Evolutionary conservation across 2,797 vertebrate species (phyloP).

Genomic region (Gymnodraco acuticeps): DNA sequence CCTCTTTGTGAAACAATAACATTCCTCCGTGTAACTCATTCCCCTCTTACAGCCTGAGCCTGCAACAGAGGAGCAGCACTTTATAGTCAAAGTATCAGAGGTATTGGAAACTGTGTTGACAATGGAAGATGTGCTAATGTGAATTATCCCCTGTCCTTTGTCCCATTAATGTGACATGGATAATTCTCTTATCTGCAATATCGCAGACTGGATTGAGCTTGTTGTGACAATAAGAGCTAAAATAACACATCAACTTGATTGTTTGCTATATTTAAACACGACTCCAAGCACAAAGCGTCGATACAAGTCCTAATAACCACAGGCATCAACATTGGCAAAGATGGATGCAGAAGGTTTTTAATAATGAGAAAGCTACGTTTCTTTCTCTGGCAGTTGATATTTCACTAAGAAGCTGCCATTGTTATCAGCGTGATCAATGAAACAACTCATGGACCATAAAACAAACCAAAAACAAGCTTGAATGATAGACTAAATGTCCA

Average conservation of each 20-base stretch:
- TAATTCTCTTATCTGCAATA: constrained; percentile 43
- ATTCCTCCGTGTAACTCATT: constrained; percentile 55
- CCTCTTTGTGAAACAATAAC: constrained; percentile 73
- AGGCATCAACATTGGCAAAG: constrained; percentile 50
- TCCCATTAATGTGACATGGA: constrained; percentile 47
- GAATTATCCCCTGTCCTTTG: constrained; percentile 52
- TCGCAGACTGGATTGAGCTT: constrained; percentile 32
- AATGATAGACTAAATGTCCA: constrained; percentile 20
- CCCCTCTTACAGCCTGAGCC: constrained; percentile 50
- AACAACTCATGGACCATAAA: constrained; percentile 43
- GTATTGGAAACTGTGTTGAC: constrained; percentile 57
- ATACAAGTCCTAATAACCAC: constrained; percentile 38
- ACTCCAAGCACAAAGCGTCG: constrained; percentile 42
- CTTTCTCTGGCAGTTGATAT: constrained; percentile 60
- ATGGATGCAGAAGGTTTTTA: constrained; percentile 53
- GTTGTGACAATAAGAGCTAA: constrained; percentile 33
- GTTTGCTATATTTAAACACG: constrained; percentile 34
- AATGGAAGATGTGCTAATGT: constrained; percentile 52
- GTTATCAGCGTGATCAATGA: constrained; percentile 58
- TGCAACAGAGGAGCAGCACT: constrained; percentile 41
- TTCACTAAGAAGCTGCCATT: constrained; percentile 51
- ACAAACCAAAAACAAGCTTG: constrained; percentile 38
- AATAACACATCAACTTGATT: constrained; percentile 45
- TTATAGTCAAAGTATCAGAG: constrained; percentile 48
- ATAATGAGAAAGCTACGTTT: constrained; percentile 52